Conservation (phyloP, 2,113 vertebrate species). For the Barnardius zonarius region DNA sequence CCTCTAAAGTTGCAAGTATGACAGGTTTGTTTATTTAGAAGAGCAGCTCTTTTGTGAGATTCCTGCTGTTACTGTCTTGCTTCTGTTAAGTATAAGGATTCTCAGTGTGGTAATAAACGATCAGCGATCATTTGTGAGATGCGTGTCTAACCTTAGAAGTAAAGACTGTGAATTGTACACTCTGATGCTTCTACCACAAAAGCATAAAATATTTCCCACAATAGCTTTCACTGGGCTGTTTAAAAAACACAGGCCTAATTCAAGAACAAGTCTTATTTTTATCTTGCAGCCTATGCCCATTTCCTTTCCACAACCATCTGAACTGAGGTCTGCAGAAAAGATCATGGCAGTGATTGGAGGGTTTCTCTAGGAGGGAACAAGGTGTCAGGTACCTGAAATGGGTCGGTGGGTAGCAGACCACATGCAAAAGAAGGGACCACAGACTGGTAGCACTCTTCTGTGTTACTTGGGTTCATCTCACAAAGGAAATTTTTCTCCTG, state of each 20-base stretch:
- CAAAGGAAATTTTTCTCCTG: not conserved
- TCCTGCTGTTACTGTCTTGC: not conserved
- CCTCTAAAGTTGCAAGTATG: not conserved
- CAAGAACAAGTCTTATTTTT: not conserved
- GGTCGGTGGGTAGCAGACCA: not conserved
- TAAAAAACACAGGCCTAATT: not conserved
- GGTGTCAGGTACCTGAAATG: not conserved
- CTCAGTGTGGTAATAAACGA: not conserved
- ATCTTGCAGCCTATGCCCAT: rapidly evolving
- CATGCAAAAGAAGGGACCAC: not conserved
- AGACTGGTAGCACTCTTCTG: not conserved
- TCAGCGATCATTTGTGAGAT: not conserved
- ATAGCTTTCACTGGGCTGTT: not conserved
- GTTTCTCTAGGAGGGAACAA: not conserved
- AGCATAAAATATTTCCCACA: not conserved
- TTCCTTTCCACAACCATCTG: not conserved
- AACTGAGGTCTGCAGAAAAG: not conserved
- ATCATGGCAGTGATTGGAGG: not conserved
- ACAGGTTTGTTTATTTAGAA: not conserved
- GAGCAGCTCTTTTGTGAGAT: not conserved
- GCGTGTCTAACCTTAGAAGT: not conserved
- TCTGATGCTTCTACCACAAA: not conserved
- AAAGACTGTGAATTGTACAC: not conserved
- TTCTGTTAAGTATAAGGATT: not conserved
- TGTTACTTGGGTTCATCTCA: not conserved